Conservation (phyloP, 2,113 vertebrate genomes). For the Dolichotis patagonum region DNA sequence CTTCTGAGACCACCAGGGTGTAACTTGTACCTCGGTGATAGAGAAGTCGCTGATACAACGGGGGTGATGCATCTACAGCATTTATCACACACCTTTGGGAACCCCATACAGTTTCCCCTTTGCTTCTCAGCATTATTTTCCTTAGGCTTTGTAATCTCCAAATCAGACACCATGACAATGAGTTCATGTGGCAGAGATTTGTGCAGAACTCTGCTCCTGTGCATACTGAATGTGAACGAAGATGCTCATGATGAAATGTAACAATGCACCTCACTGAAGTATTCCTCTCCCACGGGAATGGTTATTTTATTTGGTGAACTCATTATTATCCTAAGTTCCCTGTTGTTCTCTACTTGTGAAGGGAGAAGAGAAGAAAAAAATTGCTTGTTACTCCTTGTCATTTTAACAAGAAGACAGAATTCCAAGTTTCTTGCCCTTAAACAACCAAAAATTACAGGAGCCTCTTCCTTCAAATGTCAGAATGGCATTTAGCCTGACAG, state of each 20-base stretch:
- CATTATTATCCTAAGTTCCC: not conserved
- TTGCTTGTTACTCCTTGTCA: not conserved
- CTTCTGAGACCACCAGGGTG: not conserved
- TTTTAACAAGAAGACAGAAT: conserved; percentile 60
- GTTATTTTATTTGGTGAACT: not conserved
- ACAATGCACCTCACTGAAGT: not conserved
- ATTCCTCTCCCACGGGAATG: not conserved
- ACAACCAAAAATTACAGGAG: conserved; percentile 48
- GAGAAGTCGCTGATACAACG: rapidly evolving
- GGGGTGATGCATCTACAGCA: not conserved
- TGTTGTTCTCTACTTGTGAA: not conserved
- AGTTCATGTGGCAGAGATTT: not conserved
- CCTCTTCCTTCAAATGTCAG: conserved; percentile 64
- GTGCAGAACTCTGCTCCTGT: not conserved
- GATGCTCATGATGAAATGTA: no score
- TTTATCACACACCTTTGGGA: not conserved
- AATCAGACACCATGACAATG: not conserved
- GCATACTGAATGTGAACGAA: not conserved
- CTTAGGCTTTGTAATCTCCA: not conserved
- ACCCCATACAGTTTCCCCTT: not conserved
- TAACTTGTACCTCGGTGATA: not conserved
- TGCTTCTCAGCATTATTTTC: not conserved
- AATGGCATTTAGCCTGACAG: conserved; percentile 70
- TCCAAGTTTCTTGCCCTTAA: conserved; percentile 61
- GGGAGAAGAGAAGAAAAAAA: not conserved